Percentiles rank a stretch among this genome's conserved stretches.
Evolutionary conservation across 2,113 vertebrate genomes (phyloP).

Genomic region (Felis chaus): DNA sequence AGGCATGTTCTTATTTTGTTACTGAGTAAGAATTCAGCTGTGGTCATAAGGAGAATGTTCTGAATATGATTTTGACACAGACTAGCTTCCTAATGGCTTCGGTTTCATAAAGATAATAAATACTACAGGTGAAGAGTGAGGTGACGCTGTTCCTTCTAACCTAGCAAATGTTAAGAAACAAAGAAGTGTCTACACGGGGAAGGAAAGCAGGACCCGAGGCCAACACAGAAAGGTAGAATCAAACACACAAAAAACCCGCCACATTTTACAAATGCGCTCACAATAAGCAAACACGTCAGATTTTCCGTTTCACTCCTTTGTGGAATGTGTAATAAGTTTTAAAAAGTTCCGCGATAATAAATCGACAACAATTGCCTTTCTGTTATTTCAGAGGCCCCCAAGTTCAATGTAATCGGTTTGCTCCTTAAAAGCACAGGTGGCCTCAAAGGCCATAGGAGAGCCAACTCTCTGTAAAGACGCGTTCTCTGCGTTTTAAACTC

Average conservation of each 20-base stretch:
- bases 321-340: neutral
- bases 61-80: neutral
- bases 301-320: neutral
- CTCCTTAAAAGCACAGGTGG: neutral
- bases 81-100: neutral
- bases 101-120: neutral
- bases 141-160: neutral
- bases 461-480: neutral
- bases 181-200: neutral
- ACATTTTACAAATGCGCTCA: neutral
- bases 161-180: neutral
- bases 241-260: neutral
- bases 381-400: neutral
- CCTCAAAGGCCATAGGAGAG: neutral
- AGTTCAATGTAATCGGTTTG: neutral
- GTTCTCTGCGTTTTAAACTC: neutral
- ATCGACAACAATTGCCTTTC: neutral
- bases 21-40: neutral
- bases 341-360: neutral
- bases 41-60: neutral
- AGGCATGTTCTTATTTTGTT: rapidly evolving
- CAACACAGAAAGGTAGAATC: no score
- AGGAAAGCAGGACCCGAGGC: neutral
- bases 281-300: neutral
- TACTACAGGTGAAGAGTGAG: neutral